phyloP scores from a whole-genome alignment of 2,113 vertebrate species.

The Donacobius atricapilla region DNA sequence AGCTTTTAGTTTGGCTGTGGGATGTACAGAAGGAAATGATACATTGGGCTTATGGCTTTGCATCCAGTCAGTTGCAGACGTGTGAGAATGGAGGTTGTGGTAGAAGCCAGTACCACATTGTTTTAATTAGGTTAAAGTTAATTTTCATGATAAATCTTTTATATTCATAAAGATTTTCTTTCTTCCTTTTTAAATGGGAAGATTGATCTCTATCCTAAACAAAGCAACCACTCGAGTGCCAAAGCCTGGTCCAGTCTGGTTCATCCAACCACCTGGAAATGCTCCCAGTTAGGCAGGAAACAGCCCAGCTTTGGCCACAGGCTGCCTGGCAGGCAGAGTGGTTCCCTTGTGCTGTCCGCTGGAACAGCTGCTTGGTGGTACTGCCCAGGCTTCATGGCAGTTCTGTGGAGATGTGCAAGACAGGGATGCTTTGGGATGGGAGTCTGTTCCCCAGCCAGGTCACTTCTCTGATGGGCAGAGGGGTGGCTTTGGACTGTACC shows the following conservation, averaged over 20 bases:
- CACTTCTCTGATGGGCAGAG: background rate
- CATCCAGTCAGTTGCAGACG: background rate
- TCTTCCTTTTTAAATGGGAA: background rate
- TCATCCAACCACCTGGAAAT: background rate
- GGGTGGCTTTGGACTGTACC: background rate
- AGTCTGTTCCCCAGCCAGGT: background rate
- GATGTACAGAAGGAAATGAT: background rate
- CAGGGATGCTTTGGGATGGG: background rate
- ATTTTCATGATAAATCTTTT: background rate
- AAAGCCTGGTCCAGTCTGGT: background rate
- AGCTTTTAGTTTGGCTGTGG: background rate
- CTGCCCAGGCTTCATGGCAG: background rate
- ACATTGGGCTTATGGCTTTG: background rate
- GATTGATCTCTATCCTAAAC: background rate
- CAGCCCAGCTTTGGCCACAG: background rate
- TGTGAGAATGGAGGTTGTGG: background rate
- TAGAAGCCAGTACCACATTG: background rate
- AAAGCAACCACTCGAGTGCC: background rate
- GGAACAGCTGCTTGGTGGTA: background rate
- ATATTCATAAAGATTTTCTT: background rate
- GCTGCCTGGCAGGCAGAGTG: background rate
- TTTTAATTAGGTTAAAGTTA: background rate
- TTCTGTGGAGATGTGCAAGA: background rate
- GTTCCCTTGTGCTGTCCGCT: rapidly evolving
- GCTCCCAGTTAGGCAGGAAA: background rate